Conservation (phyloP, 2,113 vertebrate genomes). For the Mobula hypostoma region DNA sequence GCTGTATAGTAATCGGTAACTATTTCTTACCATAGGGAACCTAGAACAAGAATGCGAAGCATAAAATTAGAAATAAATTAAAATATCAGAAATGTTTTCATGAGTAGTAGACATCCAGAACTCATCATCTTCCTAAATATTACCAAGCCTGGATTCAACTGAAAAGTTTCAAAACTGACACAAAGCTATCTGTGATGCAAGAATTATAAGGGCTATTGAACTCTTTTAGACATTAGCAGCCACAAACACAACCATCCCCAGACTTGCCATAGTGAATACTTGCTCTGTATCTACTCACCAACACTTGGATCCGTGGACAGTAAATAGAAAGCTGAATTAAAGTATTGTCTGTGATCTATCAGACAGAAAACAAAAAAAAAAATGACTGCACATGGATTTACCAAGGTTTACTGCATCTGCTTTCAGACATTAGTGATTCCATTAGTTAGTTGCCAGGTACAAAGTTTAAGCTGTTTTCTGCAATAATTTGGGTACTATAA, state of each 20-base stretch:
- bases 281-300: slow-evolving; percentile 67
- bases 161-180: neutral
- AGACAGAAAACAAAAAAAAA: slow-evolving; percentile 34
- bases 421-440: neutral
- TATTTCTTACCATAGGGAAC: neutral
- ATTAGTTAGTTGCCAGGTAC: neutral
- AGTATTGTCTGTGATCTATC: slow-evolving; percentile 87
- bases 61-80: neutral
- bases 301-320: slow-evolving; percentile 91
- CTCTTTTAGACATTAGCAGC: too few relatives aligned
- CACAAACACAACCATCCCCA: neutral
- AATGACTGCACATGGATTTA: neutral
- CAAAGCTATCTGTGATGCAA: neutral
- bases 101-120: neutral
- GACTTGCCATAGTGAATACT: neutral
- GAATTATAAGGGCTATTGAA: neutral
- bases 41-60: neutral
- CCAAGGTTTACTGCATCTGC: neutral
- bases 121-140: neutral
- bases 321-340: slow-evolving; percentile 94
- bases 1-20: neutral
- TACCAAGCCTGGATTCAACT: neutral
- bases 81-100: neutral
- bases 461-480: neutral
- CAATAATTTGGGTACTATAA: too few relatives aligned